phyloP scores from a whole-genome alignment of 2,888 invertebrate genomes.

The Dastarcus helophoroides region DNA sequence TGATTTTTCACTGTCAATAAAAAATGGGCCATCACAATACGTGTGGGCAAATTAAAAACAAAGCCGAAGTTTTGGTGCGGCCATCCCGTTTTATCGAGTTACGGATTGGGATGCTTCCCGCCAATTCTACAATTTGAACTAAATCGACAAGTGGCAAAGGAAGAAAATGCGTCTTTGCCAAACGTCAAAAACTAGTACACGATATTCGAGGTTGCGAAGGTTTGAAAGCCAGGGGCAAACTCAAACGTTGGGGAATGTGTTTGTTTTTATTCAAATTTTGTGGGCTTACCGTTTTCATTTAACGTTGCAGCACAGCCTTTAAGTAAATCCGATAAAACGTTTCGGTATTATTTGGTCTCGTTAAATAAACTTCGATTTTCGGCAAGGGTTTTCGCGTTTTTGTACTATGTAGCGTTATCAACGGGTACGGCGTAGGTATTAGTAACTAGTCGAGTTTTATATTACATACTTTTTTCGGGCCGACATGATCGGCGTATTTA shows the following conservation, averaged over 20 bases:
- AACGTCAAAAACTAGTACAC: background rate
- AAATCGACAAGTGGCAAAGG: constrained; percentile 1
- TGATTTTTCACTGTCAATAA: too few species aligned
- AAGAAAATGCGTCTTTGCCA: constrained; percentile 1
- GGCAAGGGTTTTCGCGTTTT: constrained; percentile 34
- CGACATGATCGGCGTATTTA: constrained; percentile 34
- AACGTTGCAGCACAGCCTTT: constrained; percentile 30
- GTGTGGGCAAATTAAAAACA: too few species aligned
- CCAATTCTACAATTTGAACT: background rate
- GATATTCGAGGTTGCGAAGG: background rate
- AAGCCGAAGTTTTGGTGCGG: too few species aligned
- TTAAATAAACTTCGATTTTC: constrained; percentile 30
- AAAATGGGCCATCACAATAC: too few species aligned
- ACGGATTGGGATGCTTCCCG: background rate
- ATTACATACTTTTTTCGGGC: constrained; percentile 36
- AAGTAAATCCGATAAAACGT: constrained; percentile 26
- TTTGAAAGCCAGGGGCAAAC: too few species aligned
- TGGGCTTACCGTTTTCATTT: constrained; percentile 14
- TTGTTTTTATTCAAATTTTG: background rate
- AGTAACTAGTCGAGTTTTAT: constrained; percentile 30
- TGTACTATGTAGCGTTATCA: constrained; percentile 35
- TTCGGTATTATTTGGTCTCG: constrained; percentile 23
- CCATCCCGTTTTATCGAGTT: too few species aligned
- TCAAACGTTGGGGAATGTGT: too few species aligned
- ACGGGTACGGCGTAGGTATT: constrained; percentile 32